Evolutionary conservation across 2,113 vertebrate species (phyloP).

Genomic region (Falco punctatus): DNA sequence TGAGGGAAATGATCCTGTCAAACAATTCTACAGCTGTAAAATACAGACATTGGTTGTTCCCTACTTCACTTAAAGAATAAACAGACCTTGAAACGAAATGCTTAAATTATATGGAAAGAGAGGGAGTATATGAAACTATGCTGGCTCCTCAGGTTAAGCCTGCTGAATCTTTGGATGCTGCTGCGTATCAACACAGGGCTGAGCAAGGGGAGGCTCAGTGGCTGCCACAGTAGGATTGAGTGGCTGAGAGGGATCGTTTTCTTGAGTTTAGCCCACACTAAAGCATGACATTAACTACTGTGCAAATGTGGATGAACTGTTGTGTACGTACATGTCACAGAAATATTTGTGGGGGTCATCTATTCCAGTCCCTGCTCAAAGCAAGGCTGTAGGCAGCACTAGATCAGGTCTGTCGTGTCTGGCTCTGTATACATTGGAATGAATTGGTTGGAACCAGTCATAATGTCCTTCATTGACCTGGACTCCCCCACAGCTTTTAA

Average conservation of each 20-base stretch:
- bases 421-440: background rate
- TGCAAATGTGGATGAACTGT: background rate
- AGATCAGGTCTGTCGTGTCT: background rate
- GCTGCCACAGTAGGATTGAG: background rate
- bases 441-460: background rate
- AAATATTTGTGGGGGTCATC: background rate
- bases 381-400: background rate
- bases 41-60: background rate
- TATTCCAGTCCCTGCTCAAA: background rate
- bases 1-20: background rate
- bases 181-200: background rate
- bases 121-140: background rate
- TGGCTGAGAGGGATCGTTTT: background rate
- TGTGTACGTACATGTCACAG: accelerated
- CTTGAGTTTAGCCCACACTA: background rate
- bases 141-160: background rate
- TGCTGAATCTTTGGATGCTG: background rate
- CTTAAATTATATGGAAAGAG: background rate
- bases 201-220: background rate
- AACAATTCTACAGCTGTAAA: background rate
- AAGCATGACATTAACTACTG: background rate
- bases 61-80: background rate
- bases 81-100: background rate
- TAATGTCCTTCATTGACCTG: background rate
- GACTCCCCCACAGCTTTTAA: background rate